phyloP scores from a whole-genome alignment of 1,140 invertebrate species.

The Papilio machaon region DNA sequence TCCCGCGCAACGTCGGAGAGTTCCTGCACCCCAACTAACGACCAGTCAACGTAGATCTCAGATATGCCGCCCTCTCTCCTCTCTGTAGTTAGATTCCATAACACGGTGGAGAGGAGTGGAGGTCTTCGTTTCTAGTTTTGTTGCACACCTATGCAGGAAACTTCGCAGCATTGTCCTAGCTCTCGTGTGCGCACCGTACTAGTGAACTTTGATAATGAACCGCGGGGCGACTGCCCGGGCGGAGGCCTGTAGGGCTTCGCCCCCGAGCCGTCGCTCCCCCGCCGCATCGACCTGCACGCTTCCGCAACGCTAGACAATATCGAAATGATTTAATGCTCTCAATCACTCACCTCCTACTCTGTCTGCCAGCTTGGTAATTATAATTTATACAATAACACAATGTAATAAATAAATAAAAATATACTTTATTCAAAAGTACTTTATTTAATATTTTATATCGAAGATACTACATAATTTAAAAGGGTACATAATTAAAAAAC shows the following conservation, averaged over 20 bases:
- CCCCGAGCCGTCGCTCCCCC: conserved; percentile 46
- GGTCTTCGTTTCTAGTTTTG: conserved; percentile 42
- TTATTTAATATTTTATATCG: no score
- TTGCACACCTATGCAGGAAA: conserved; percentile 40
- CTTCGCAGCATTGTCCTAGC: conserved; percentile 38
- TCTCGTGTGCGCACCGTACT: conserved; percentile 64
- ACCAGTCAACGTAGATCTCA: conserved; percentile 57
- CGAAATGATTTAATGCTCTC: conserved; percentile 40
- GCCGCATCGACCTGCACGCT: conserved; percentile 65
- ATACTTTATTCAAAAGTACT: no score
- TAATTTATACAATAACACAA: not conserved
- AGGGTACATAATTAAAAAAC: no score
- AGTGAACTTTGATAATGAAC: conserved; percentile 81
- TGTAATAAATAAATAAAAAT: not conserved
- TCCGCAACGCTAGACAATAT: conserved; percentile 52
- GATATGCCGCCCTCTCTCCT: conserved; percentile 33
- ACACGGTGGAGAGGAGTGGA: conserved; percentile 40
- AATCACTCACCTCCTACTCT: conserved; percentile 43
- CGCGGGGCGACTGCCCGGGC: conserved; percentile 67
- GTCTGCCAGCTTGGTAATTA: conserved; percentile 54
- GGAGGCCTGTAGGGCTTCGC: conserved; percentile 52
- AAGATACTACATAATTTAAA: no score
- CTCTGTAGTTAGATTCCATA: conserved; percentile 24
- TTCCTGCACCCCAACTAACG: conserved; percentile 54
- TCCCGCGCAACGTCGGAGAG: conserved; percentile 59